Conservation (phyloP, 2,113 vertebrate species). For the Mungos mungo region DNA sequence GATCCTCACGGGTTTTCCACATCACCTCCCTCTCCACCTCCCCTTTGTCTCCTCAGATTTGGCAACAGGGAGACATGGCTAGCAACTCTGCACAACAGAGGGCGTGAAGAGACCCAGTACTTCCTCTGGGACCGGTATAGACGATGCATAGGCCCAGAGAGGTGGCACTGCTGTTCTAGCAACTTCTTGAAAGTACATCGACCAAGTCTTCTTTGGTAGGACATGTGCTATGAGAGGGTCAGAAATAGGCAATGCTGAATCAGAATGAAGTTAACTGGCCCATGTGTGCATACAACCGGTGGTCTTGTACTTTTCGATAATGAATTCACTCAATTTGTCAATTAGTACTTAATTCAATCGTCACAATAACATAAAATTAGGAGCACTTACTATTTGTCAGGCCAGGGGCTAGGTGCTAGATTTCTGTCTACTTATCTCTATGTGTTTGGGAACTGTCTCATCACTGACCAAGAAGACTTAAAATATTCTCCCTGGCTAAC, state of each 20-base stretch:
- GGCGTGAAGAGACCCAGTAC: neutral
- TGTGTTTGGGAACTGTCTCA: neutral
- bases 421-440: neutral
- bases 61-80: neutral
- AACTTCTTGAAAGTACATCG: neutral
- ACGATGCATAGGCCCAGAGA: neutral
- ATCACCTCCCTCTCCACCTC: too few species aligned
- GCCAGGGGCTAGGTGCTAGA: neutral
- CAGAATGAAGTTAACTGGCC: neutral
- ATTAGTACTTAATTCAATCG: neutral
- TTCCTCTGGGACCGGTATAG: neutral
- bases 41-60: neutral
- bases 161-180: neutral
- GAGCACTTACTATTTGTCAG: neutral
- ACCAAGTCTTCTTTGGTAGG: neutral
- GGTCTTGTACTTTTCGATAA: neutral
- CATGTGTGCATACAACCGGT: neutral
- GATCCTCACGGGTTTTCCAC: neutral
- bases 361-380: neutral
- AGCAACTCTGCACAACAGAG: neutral
- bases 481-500: slow-evolving; percentile 27
- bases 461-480: neutral
- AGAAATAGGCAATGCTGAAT: neutral
- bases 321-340: neutral
- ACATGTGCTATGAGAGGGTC: neutral